Percentiles rank a stretch among this genome's conserved stretches.
These are phyloP conservation scores for Drosophila arawakana DNA, from an alignment of 1,140 invertebrate genomes.

Conservation along the genomic window DNA sequence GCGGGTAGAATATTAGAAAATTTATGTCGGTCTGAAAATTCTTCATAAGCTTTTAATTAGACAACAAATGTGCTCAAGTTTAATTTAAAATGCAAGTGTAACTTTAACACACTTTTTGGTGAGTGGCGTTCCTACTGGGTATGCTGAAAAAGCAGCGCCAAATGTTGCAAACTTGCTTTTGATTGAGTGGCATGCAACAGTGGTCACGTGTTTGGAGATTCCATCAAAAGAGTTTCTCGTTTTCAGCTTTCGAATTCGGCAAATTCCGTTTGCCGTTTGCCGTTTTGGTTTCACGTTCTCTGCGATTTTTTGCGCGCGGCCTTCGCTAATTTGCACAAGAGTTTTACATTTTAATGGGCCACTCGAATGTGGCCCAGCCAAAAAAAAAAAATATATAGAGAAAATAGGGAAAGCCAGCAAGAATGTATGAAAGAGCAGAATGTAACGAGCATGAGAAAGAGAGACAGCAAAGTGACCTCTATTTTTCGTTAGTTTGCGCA, in stretches of 20 bases:
- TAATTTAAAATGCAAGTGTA: background rate
- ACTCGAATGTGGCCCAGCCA: conserved; percentile 9
- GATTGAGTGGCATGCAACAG: conserved; percentile 50
- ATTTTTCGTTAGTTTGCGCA: conserved; percentile 22
- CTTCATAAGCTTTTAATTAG: too few species aligned
- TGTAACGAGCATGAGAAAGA: background rate
- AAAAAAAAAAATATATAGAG: background rate
- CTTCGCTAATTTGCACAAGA: conserved; percentile 60
- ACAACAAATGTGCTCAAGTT: too few species aligned
- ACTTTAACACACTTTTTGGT: background rate
- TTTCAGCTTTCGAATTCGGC: background rate
- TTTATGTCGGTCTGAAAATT: too few species aligned
- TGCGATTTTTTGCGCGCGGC: background rate
- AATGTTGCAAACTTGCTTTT: conserved; percentile 38
- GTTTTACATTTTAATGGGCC: conserved; percentile 58
- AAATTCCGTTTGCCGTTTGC: conserved; percentile 4
- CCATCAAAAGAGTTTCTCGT: conserved; percentile 8
- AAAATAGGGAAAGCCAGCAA: background rate
- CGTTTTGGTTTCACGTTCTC: conserved; percentile 18
- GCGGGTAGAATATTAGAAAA: background rate
- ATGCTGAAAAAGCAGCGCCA: conserved; percentile 5
- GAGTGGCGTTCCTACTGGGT: background rate
- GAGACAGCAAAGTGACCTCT: background rate
- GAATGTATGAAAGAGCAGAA: background rate
- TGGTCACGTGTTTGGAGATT: conserved; percentile 16